Evolutionary conservation across 2,113 vertebrate species (phyloP), one percentile per base, ranked within the genome.

Genomic region (Siphamia tubifer): DNA sequence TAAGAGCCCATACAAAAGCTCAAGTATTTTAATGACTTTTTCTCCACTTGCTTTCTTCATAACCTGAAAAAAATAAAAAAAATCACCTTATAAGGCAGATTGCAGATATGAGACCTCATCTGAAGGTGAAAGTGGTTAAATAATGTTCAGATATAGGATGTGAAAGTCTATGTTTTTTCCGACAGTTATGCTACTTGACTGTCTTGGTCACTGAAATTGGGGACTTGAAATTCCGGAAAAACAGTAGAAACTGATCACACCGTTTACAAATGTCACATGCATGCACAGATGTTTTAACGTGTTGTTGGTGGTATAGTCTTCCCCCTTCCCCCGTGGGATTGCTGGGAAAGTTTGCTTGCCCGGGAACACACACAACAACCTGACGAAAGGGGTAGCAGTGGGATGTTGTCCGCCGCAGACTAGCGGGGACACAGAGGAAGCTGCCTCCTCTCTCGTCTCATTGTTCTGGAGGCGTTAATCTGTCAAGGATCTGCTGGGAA

Each of bases 391-490:
- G 77, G 74, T 79, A 74, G 72, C 66, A 19, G 53, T 51, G 77
- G 66, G 84, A 86, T 78, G 81, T 77, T 66, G 73, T 86, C 52
- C 48, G 60, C 66, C 39, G 27, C 64, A 70, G 68, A 83, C 78
- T 35, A 74, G 69, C 34, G 36, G 65, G 73, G 74, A 74, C 83
- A 75, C 69, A 72, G 45, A 85, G 87, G 87, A 90, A 86, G 74
- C 80, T 2, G 83, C 73, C 81, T 74, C 79, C 77, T 38, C 79
- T 79, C 87, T 82, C 17, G 72, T 84, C 85, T 89, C 87, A 89
- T 91, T 91, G 89, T 90, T 87, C 83, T 82, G 60, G 58, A 85
- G 81, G 77, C 71, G 80, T 86, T 87, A 85, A 87, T 89, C 89
- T 85, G 81, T 84, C 72, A 83, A 54, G 63, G 81, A 87, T 89